A percentile compares a stretch with the other conserved stretches of the same genome.
phyloP scores from a whole-genome alignment of 2,888 invertebrate genomes.

The Geophilus truncorum region DNA sequence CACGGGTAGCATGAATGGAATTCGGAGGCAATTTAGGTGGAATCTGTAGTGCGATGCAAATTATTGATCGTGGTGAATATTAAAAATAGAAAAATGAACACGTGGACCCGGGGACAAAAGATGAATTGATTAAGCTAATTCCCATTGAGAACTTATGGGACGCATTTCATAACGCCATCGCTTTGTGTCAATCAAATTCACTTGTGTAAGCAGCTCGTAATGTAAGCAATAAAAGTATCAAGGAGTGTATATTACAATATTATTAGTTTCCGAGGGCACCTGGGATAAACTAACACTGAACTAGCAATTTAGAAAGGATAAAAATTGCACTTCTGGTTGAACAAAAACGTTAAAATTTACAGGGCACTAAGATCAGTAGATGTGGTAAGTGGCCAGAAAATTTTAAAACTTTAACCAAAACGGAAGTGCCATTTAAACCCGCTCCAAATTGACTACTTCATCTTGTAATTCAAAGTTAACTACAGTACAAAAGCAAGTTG shows the following conservation, averaged over 20 bases:
- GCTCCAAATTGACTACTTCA: too few species aligned
- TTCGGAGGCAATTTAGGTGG: neutral
- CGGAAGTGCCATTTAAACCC: too few species aligned
- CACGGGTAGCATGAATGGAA: neutral
- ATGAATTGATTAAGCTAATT: slow-evolving; percentile 15
- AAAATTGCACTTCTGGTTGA: too few species aligned
- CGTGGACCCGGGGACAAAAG: neutral
- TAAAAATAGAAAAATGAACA: slow-evolving; percentile 20
- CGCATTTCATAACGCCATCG: neutral
- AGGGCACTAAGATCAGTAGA: too few species aligned
- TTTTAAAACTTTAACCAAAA: too few species aligned
- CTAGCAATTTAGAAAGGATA: too few species aligned
- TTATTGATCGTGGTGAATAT: neutral
- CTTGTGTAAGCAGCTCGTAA: neutral
- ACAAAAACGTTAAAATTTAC: too few species aligned
- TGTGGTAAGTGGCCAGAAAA: too few species aligned
- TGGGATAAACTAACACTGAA: too few species aligned
- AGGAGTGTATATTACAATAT: neutral
- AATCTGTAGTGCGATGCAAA: neutral
- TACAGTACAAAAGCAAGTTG: too few species aligned
- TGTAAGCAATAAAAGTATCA: neutral
- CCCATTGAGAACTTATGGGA: neutral
- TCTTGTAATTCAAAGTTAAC: too few species aligned
- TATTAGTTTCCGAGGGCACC: too few species aligned
- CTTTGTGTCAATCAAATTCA: neutral